Percentiles rank a stretch among this genome's conserved stretches.
Conservation (phyloP, 2,888 invertebrate species). For the Myopa testacea region DNA sequence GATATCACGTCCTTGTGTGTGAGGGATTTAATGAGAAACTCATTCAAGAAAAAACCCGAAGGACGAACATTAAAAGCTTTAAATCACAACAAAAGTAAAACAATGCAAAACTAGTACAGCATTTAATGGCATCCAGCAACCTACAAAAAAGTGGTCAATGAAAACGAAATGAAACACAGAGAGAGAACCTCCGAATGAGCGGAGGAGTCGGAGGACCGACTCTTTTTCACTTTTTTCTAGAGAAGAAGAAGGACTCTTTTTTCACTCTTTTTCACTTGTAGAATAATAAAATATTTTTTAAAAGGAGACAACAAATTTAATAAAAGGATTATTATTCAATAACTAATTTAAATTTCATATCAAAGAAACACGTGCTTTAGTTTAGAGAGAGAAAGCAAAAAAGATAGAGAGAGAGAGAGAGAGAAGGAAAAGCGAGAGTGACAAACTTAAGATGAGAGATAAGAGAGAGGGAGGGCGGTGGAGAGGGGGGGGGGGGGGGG, state of each 20-base stretch:
- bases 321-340: background rate
- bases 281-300: background rate
- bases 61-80: conserved; percentile 34
- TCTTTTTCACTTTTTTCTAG: too few relatives aligned
- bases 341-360: conserved; percentile 7
- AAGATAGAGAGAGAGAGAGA: too few relatives aligned
- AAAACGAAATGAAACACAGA: background rate
- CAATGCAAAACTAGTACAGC: conserved; percentile 3
- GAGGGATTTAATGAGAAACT: conserved; percentile 24
- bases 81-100: conserved; percentile 33
- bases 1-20: conserved; percentile 9
- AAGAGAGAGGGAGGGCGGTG: background rate
- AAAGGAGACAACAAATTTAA: too few relatives aligned
- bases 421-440: background rate
- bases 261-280: too few relatives aligned
- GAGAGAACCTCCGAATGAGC: too few relatives aligned
- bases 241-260: background rate
- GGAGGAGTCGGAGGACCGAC: too few relatives aligned
- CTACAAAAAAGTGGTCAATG: background rate
- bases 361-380: background rate
- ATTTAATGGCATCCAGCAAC: background rate
- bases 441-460: background rate
- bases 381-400: background rate
- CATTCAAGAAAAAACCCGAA: conserved; percentile 24
- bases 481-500: too few relatives aligned